phyloP scores from a whole-genome alignment of 2,888 invertebrate genomes.

The Petrolisthes cinctipes region DNA sequence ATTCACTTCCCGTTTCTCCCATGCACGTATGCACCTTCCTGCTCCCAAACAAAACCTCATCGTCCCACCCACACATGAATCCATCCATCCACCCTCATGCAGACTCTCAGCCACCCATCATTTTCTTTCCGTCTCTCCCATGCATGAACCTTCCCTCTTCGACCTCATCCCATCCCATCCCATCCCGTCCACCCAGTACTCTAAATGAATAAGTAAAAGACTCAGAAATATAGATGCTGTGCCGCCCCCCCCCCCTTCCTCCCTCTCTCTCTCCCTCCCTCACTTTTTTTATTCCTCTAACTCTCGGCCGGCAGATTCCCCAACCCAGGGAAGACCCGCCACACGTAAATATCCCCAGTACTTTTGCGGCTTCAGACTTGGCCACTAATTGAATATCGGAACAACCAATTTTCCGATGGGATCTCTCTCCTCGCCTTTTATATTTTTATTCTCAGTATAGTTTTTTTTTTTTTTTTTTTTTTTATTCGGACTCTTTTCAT shows the following conservation, averaged over 20 bases:
- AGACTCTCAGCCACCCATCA: neutral
- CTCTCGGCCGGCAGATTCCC: slow-evolving; percentile 14
- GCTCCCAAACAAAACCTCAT: too few species aligned
- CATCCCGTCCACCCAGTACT: neutral
- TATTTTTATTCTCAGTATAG: neutral
- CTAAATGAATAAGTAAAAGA: slow-evolving; percentile 1
- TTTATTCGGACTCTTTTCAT: neutral
- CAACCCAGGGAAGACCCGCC: slow-evolving; percentile 38
- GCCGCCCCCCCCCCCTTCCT: neutral
- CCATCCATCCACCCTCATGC: neutral
- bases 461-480: slow-evolving; percentile 3
- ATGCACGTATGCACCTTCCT: too few species aligned
- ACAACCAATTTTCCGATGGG: slow-evolving; percentile 47
- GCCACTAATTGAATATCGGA: slow-evolving; percentile 53
- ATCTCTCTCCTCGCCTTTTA: slow-evolving; percentile 13
- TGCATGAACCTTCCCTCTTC: too few species aligned
- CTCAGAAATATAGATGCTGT: neutral
- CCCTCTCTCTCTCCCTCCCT: neutral
- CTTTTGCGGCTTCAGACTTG: slow-evolving; percentile 53
- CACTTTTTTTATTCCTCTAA: slow-evolving; percentile 18
- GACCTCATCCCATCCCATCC: neutral
- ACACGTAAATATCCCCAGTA: slow-evolving; percentile 37
- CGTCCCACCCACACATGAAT: neutral
- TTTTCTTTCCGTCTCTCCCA: neutral
- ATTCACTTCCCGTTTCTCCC: too few species aligned